Conservation (phyloP, 1,140 invertebrate species). For the Scylla paramamosain region DNA sequence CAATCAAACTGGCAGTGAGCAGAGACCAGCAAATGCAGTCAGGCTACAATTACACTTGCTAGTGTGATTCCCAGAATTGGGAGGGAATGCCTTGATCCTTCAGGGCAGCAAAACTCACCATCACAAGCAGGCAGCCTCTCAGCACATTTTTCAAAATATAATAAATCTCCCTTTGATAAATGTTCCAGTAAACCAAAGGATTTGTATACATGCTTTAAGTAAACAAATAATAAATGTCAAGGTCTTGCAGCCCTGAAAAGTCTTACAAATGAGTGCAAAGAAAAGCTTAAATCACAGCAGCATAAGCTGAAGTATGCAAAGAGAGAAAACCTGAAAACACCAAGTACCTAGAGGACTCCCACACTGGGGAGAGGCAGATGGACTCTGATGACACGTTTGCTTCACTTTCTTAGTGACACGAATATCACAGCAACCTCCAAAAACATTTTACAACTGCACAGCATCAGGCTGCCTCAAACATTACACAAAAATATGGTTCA, state of each 20-base stretch:
- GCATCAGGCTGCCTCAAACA: background rate
- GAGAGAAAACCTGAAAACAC: conserved; percentile 28
- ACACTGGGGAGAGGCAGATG: background rate
- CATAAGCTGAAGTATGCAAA: conserved; percentile 16
- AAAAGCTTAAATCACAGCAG: conserved; percentile 28
- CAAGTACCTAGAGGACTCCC: background rate
- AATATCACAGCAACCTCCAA: background rate
- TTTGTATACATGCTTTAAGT: background rate
- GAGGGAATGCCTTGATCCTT: background rate
- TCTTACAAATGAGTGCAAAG: background rate
- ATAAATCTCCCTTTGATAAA: background rate
- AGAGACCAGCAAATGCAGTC: background rate
- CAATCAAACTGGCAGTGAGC: background rate
- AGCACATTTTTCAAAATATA: background rate
- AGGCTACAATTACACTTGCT: background rate
- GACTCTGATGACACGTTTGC: background rate
- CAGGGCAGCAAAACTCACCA: background rate
- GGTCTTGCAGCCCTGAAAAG: conserved; percentile 52
- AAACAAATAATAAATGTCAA: background rate
- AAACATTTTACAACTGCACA: background rate
- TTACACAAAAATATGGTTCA: background rate
- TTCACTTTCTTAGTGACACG: background rate
- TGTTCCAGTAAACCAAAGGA: background rate
- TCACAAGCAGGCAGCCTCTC: background rate
- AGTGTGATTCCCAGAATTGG: background rate